Base-by-base conservation (phyloP, 2,888 invertebrate genomes). In the Agrotis exclamationis region DNA sequence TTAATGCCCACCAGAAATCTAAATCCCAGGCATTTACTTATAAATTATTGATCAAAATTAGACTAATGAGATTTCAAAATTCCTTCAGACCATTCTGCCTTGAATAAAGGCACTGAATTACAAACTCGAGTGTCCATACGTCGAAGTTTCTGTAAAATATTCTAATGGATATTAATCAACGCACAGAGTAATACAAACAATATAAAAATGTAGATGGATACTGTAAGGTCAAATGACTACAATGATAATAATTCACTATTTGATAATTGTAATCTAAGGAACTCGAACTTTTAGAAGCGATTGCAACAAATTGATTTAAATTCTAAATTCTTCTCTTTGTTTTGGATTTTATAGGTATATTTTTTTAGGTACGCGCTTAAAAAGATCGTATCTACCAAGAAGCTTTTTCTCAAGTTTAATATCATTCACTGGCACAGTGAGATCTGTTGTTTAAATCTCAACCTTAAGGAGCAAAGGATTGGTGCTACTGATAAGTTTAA, bases 381-480 rank as follows among this genome's bases (percentile, higher is more conserved):
- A 39, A 11, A 39, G 7, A 33, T 33, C 33, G 9, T 54, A 16
- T 28, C 24, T 18, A 24, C 7, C 18, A 24, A 11, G 18, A 28
- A 54, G 5, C 9, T 7, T 54, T 28, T 54, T 53, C 28, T 51
- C 9, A 48, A 63, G 13, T 16, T 64, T 0, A 51, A 24, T 51
- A 11, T 47, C 22, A 58, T 24, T 62, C n/a, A 57, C 24, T 20
- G 47, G 11, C 16, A 47, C 53, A 16, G 39, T 58, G 56, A 33
- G 7, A 70, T 67, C 58, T 48, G 3, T 63, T 51, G 6, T 28
- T 18, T 58, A 20, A 53, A 76, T 76, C 62, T 68, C 16, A 20
- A 59, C 16, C 14, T 69, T 60, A 22, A 24, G 3, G 51, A 57
- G n/a, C n/a, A 60, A 63, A 74, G 13, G 62, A 60, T 48, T 68